Percentiles rank a stretch among this genome's conserved stretches.
phyloP scores from a whole-genome alignment of 1,140 invertebrate genomes.

The Drosophila busckii region DNA sequence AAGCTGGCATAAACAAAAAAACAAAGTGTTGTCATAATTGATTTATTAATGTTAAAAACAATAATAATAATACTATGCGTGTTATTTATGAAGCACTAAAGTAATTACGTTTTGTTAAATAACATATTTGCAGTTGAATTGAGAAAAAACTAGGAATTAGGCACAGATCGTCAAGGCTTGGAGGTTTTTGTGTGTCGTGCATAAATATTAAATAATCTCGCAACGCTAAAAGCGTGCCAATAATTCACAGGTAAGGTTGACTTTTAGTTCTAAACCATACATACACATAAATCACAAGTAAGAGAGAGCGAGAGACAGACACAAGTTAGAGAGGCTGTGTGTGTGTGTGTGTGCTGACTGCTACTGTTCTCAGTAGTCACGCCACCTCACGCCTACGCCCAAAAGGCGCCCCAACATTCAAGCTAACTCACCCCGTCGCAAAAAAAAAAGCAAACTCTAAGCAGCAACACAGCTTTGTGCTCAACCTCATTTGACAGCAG shows the following conservation, averaged over 20 bases:
- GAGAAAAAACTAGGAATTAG: too few relatives aligned
- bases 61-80: too few relatives aligned
- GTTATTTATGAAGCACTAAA: too few relatives aligned
- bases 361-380: slow-evolving; percentile 35
- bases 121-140: slow-evolving; percentile 34
- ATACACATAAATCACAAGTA: slow-evolving; percentile 50
- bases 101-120: too few relatives aligned
- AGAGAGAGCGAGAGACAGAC: slow-evolving; percentile 7
- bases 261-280: slow-evolving; percentile 38
- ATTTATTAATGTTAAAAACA: too few relatives aligned
- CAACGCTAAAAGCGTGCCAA: slow-evolving; percentile 48
- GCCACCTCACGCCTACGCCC: slow-evolving; percentile 44
- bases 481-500: too few relatives aligned
- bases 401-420: too few relatives aligned
- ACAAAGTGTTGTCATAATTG: slow-evolving; percentile 32
- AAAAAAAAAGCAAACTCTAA: too few relatives aligned
- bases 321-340: slow-evolving; percentile 15
- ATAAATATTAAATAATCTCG: slow-evolving; percentile 52
- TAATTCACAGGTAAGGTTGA: slow-evolving; percentile 66
- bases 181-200: slow-evolving; percentile 7
- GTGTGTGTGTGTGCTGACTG: slow-evolving; percentile 15
- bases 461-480: too few relatives aligned
- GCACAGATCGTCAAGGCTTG: slow-evolving; percentile 18
- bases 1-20: slow-evolving; percentile 1
- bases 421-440: too few relatives aligned